Evolutionary conservation across 2,113 vertebrate genomes (phyloP).

Genomic region (Pterocles orientalis): DNA sequence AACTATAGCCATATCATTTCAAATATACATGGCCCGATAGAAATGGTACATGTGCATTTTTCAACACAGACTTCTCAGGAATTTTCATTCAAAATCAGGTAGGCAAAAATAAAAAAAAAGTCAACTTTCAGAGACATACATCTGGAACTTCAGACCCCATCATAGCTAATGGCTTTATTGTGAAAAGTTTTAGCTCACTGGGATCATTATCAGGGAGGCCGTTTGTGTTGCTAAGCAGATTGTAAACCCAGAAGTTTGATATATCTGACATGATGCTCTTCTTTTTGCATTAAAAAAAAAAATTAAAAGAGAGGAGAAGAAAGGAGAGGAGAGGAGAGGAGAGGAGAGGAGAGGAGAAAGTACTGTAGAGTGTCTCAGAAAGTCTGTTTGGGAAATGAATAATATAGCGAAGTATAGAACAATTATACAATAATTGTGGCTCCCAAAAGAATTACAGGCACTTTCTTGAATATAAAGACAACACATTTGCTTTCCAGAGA

Average conservation of each 20-base stretch:
- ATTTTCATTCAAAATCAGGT: neutral
- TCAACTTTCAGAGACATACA: neutral
- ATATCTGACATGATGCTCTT: neutral
- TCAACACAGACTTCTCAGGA: neutral
- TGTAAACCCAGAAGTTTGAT: slow-evolving; percentile 1
- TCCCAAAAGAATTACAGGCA: neutral
- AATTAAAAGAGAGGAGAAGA: neutral
- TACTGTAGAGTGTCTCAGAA: neutral
- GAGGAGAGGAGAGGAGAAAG: neutral
- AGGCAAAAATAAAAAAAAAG: neutral
- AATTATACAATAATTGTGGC: neutral
- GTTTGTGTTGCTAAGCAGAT: slow-evolving; percentile 15
- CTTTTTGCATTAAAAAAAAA: neutral
- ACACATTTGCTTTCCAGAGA: neutral
- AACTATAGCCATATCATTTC: neutral
- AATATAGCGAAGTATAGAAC: neutral
- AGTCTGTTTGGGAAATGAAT: neutral
- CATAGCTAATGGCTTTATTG: neutral
- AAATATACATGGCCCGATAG: neutral
- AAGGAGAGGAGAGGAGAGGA: neutral
- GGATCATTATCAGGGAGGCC: neutral
- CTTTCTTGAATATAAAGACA: neutral
- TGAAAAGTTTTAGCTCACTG: slow-evolving; percentile 15
- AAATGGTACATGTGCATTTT: neutral
- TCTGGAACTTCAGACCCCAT: neutral